phyloP scores from a whole-genome alignment of 2,113 vertebrate species.

The Thermophis baileyi region DNA sequence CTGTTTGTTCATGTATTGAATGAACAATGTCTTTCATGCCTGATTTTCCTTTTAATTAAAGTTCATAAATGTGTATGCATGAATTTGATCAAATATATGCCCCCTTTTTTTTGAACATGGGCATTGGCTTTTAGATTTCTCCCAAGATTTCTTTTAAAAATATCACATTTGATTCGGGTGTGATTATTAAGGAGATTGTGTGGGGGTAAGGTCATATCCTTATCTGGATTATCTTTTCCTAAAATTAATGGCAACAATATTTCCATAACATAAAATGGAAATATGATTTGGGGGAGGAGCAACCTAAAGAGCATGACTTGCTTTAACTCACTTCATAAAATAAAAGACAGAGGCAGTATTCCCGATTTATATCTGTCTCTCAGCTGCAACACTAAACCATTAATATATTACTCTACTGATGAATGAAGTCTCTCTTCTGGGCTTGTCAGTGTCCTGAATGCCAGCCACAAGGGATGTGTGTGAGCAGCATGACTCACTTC shows the following conservation, averaged over 20 bases:
- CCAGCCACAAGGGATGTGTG: neutral
- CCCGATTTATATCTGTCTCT: neutral
- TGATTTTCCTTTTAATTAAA: neutral
- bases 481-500: constrained; percentile 17
- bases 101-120: neutral
- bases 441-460: neutral
- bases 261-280: neutral
- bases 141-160: neutral
- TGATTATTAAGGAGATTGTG: neutral
- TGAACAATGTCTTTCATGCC: neutral
- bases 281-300: neutral
- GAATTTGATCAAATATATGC: neutral
- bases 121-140: neutral
- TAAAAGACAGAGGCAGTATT: neutral
- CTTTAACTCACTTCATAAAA: neutral
- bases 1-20: neutral
- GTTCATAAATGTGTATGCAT: neutral
- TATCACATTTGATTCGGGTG: neutral
- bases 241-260: neutral
- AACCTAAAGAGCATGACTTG: neutral
- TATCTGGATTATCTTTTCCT: neutral
- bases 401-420: neutral
- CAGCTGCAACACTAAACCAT: neutral
- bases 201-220: neutral
- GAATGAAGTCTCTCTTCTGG: constrained; percentile 14